Base-by-base conservation (phyloP, 2,113 vertebrate species). In the Choloepus hoffmanni region DNA sequence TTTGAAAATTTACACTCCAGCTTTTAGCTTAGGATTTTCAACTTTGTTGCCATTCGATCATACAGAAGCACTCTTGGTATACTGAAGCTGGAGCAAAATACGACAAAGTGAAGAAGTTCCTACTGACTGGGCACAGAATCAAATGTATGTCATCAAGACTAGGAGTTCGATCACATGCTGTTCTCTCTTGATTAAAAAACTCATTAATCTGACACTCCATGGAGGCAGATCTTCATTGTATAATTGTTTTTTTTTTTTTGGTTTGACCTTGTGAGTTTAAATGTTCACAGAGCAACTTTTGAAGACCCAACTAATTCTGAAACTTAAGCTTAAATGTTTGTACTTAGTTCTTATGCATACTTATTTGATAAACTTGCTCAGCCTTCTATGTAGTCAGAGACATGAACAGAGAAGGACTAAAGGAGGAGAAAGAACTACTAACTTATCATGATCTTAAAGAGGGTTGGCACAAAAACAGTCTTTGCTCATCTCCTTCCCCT, bases 11-110 rank as follows among this genome's bases (percentile, higher is more conserved):
- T 89, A 91, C 89, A 96, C 94, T 86, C 92, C 85, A 72, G 90
- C 85, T 88, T 97, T 96, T 65, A 95, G 93, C 50, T 72, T 89
- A 85, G 91, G 92, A 95, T 94, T 96, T 90, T 96, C 95, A 97
- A 95, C 74, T 90, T 83, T 45, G 73, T 68, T 96, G 88, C 90
- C 94, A 96, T 86, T 83, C 92, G 65, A 28, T 96, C 95, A 60
- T 36, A 68, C 85, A 95, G 96, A 94, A 96, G 97, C 96, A 90
- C 76, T 50, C 90, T 94, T 82, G 73, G 93, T 74, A 89, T 93
- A 81, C 95, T 65, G 95, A 89, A 93, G 95, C 92, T 95, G 96
- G 86, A 94, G 96, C 92, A 94, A 85, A 95, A 82, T 30, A 48
- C 60, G 16, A 65, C 85, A 83, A 60, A 88, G 87, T 63, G 58